Base-by-base conservation (phyloP, 1,140 invertebrate genomes). In the Drosophila tsacasi region DNA sequence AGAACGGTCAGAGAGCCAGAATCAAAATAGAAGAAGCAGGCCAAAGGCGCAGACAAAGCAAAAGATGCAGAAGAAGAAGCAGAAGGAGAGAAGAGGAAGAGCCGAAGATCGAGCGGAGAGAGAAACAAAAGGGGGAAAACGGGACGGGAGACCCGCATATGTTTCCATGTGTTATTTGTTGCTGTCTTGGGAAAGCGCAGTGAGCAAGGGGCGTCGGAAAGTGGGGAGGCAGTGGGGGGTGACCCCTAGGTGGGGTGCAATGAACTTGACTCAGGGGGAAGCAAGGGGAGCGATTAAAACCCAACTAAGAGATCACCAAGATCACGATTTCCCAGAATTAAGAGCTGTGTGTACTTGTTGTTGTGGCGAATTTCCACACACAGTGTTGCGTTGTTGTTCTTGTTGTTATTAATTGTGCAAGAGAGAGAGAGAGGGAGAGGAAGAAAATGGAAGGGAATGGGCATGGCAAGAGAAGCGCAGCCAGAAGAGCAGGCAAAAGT, bases 1-100 rank as follows among this genome's bases (percentile, higher is more conserved):
- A 63, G 27, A 47, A 57, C n/a, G 19, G 9, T 39, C 67, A 54
- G 52, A 72, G 76, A 83, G 66, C 63, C 59, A 89, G 84, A 89
- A 87, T 89, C 84, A 87, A 87, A 87, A 87, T 87, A 87, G 84
- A 87, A 84, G 69, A 74, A 61, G 44, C 60, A 63, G 44, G 65
- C 42, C 58, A 47, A 21, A 42, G 72, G 54, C 32, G 54, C 54
- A 25, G 35, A 57, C 50, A 61, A 66, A 47, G 57, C 57, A 50
- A 30, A 47, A 21, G 37, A 35, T 30, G 21, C 32, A 50, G 50
- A 25, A 61, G 27, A 55, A 59, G 42, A 60, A 74, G 44, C 59
- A 73, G 30, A 49, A 60, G 77, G 49, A 77, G 59, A 59, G 64
- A 49, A 30, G 19, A 54, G 39, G 32, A 35, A 62, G 44, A 50